These are phyloP conservation scores for Cryptotis parvus DNA, from an alignment of 2,113 vertebrate genomes.

Conservation along the genomic window DNA sequence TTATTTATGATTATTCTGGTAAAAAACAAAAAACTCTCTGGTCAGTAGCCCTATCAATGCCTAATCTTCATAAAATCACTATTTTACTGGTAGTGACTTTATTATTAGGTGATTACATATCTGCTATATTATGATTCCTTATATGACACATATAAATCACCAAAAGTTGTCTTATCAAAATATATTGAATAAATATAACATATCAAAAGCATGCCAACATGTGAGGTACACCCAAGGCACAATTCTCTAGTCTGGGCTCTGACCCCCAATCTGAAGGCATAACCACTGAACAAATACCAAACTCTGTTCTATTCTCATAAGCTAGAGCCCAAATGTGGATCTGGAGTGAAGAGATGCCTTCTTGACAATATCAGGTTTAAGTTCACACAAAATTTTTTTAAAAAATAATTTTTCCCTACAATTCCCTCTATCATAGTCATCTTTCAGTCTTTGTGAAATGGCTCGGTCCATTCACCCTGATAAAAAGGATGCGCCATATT, in stretches of 20 bases:
- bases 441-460: slow-evolving; percentile 62
- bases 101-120: background rate
- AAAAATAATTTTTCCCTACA: slow-evolving; percentile 11
- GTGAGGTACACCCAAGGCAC: background rate
- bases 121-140: background rate
- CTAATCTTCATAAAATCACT: slow-evolving; percentile 13
- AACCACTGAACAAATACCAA: background rate
- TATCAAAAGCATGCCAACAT: background rate
- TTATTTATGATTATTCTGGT: background rate
- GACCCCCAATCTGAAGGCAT: background rate
- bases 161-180: background rate
- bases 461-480: slow-evolving; percentile 57
- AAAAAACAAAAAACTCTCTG: slow-evolving; percentile 4
- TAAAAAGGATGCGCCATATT: slow-evolving; percentile 69
- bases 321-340: background rate
- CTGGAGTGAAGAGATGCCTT: background rate
- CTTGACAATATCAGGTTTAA: slow-evolving; percentile 38
- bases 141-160: slow-evolving; percentile 32
- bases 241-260: background rate
- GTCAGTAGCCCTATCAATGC: background rate
- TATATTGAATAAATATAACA: background rate
- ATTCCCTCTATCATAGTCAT: slow-evolving; percentile 59
- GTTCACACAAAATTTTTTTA: background rate
- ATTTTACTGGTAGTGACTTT: background rate
- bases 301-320: background rate